Evolutionary conservation across 2,888 invertebrate species (phyloP), one percentile per base, ranked within the genome.

Genomic region (Oligia fasciuncula): DNA sequence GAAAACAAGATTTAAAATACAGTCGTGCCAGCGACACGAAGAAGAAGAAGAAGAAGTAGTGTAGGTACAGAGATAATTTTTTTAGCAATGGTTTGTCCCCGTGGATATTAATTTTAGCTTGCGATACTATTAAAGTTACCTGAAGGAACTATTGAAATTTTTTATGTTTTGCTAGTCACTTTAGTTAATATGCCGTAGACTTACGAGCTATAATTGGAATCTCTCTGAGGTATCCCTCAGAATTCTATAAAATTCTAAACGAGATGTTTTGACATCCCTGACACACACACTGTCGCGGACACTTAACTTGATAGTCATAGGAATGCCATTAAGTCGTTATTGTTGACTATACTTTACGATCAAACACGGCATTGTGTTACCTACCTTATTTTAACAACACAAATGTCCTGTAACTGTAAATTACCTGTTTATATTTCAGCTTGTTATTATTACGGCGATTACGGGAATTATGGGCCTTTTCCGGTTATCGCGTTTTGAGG

Each of bases 401-500:
- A 70, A 72, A 71, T 68, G 4, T 65, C 19, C 35, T 66, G 40
- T 76, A 46, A 67, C 40, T 54, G 51, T 60, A 75, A 85, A 85
- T 76, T 67, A 75, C 70, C 19, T 49, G 72, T 63, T 82, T 72
- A 62, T 80, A 77, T 79, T 84, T 73, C 68, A 77, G 19, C 73
- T 75, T 67, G 66, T 78, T 84, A 74, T 68, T 84, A 84, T 76
- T 72, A 68, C 19, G 4, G 80, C 51, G 63, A 88, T 88, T 87
- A 82, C 23, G 43, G 40, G 13, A 80, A 76, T 85, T 73, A 87
- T 79, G 71, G 70, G 54, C 65, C 17, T 63, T 80, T 80, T 87
- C 87, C 89, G 83, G 75, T 67, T 76, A 77, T 80, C 57, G 85
- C 78, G 73, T 77, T 82, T 87, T 54, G 63, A 77, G 71, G 49